These are phyloP conservation scores for Echinops telfairi DNA, from an alignment of 2,113 vertebrate species.

Conservation along the genomic window DNA sequence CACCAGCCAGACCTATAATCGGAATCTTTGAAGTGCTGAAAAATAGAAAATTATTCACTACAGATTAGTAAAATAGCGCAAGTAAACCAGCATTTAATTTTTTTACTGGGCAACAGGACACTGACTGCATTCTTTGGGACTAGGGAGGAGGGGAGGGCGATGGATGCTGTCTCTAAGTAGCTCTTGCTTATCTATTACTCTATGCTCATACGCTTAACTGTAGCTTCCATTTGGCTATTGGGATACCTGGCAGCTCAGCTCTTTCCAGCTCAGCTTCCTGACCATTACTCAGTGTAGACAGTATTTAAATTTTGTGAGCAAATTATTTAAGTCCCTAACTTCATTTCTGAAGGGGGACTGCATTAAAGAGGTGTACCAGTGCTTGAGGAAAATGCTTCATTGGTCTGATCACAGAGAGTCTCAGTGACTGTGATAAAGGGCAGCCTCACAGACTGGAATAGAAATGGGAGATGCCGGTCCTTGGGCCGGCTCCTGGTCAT, in stretches of 20 bases:
- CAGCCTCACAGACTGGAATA: background rate
- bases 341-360: background rate
- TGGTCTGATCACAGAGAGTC: background rate
- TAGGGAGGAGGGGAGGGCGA: too few relatives aligned
- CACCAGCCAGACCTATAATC: too few relatives aligned
- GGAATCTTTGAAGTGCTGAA: too few relatives aligned
- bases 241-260: background rate
- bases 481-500: too few relatives aligned
- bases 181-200: too few relatives aligned
- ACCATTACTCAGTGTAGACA: background rate
- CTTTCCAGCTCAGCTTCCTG: background rate
- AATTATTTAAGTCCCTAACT: background rate
- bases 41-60: too few relatives aligned
- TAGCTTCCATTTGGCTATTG: background rate
- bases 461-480: background rate
- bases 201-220: background rate
- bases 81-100: too few relatives aligned
- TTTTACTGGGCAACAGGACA: too few relatives aligned
- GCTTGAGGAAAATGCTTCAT: conserved; percentile 16
- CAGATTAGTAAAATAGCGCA: too few relatives aligned
- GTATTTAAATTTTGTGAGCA: background rate
- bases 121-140: too few relatives aligned
- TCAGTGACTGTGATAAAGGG: background rate
- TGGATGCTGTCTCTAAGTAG: background rate
- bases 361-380: background rate